Percentiles rank a stretch among this genome's conserved stretches.
phyloP scores from a whole-genome alignment of 2,888 invertebrate genomes.

The Lottia gigantea region DNA sequence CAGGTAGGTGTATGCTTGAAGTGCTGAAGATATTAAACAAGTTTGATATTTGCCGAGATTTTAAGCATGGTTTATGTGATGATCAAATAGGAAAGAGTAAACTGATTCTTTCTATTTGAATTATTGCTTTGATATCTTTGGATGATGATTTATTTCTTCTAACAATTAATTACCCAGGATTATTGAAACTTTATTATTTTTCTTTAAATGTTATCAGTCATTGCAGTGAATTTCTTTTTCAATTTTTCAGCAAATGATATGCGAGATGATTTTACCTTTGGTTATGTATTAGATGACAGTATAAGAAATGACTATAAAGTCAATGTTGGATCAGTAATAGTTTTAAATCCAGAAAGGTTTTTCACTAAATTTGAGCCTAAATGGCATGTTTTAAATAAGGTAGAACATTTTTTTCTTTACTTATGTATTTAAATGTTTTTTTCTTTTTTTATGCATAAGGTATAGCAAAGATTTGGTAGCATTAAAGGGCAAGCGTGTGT shows the following conservation, averaged over 20 bases:
- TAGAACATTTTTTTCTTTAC: not conserved
- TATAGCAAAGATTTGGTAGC: no score
- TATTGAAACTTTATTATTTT: not conserved
- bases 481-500: no score
- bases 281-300: slow-evolving; percentile 69
- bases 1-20: slow-evolving; percentile 56
- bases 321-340: slow-evolving; percentile 66
- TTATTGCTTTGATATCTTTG: not conserved
- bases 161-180: not conserved
- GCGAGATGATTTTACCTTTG: slow-evolving; percentile 69
- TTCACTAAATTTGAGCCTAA: slow-evolving; percentile 71
- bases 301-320: slow-evolving; percentile 58
- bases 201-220: no score
- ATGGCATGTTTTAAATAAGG: slow-evolving; percentile 61
- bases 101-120: no score
- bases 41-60: no score
- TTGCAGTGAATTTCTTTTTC: no score
- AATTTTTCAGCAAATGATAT: slow-evolving; percentile 66
- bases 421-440: no score
- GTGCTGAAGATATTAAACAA: not conserved
- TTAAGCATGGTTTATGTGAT: no score
- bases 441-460: not conserved
- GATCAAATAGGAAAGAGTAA: no score
- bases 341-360: slow-evolving; percentile 71
- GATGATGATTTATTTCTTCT: no score